These are phyloP conservation scores for Hiodon alosoides DNA, from an alignment of 2,113 vertebrate genomes.

Conservation along the genomic window DNA sequence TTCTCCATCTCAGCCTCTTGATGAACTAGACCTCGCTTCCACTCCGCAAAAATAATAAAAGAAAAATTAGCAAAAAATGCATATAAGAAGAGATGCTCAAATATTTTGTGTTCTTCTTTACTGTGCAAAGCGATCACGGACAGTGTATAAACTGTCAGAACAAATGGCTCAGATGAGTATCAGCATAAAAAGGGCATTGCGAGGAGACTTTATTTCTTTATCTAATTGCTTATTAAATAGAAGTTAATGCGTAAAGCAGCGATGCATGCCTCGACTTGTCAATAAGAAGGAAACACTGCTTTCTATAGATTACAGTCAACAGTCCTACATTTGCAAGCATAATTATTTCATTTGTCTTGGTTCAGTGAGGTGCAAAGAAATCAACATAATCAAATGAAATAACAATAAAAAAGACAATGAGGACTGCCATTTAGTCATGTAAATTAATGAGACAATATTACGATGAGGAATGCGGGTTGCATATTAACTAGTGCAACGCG, in stretches of 20 bases:
- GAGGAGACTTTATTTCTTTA: conserved; percentile 1
- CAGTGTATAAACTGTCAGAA: not conserved
- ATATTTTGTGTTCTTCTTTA: not conserved
- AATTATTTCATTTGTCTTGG: conserved; percentile 13
- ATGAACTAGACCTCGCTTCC: not conserved
- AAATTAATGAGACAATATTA: conserved; percentile 29
- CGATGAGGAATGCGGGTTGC: conserved; percentile 19
- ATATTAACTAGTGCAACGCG: conserved; percentile 22
- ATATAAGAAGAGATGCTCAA: not conserved
- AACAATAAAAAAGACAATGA: conserved; percentile 11
- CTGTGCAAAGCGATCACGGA: not conserved
- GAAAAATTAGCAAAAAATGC: not conserved
- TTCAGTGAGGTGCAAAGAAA: conserved; percentile 17
- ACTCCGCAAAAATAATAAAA: not conserved
- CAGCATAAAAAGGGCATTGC: not conserved
- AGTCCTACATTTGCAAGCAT: conserved; percentile 16
- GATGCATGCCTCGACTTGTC: conserved; percentile 5
- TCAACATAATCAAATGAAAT: conserved; percentile 14
- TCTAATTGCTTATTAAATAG: not conserved
- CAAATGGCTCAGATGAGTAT: conserved; percentile 7
- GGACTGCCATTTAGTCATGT: conserved; percentile 22
- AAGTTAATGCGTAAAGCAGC: conserved; percentile 2
- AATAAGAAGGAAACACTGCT: not conserved
- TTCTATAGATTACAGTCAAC: conserved; percentile 23
- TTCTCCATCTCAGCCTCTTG: not conserved